phyloP scores from a whole-genome alignment of 2,113 vertebrate genomes.

The Catharus bicknelli region DNA sequence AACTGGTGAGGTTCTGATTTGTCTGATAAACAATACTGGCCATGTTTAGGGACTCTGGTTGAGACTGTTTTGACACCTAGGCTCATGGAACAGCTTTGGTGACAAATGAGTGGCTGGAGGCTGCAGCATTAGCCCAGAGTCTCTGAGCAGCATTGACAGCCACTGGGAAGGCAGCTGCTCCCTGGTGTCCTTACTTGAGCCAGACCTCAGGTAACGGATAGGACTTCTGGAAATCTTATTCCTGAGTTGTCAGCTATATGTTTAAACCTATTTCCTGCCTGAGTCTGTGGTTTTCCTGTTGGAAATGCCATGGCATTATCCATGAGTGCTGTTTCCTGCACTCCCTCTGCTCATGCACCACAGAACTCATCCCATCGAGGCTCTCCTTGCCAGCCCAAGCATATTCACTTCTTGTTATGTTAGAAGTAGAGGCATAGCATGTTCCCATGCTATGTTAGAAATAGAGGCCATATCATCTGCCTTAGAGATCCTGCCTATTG shows the following conservation, averaged over 20 bases:
- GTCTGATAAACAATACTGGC: neutral
- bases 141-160: neutral
- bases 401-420: neutral
- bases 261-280: neutral
- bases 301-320: neutral
- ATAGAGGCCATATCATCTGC: neutral
- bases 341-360: neutral
- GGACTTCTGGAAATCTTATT: neutral
- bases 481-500: neutral
- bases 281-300: neutral
- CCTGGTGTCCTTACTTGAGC: neutral
- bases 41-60: neutral
- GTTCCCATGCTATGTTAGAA: neutral
- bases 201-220: neutral
- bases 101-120: neutral
- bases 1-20: neutral
- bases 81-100: neutral
- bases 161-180: neutral
- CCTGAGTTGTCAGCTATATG: neutral
- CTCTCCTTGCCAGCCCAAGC: neutral
- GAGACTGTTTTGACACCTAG: neutral
- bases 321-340: neutral
- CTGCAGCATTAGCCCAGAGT: neutral
- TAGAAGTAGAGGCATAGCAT: neutral
- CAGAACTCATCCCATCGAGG: rapidly evolving